Base-by-base conservation (phyloP, 2,888 invertebrate species). In the Dermolepida albohirtum region DNA sequence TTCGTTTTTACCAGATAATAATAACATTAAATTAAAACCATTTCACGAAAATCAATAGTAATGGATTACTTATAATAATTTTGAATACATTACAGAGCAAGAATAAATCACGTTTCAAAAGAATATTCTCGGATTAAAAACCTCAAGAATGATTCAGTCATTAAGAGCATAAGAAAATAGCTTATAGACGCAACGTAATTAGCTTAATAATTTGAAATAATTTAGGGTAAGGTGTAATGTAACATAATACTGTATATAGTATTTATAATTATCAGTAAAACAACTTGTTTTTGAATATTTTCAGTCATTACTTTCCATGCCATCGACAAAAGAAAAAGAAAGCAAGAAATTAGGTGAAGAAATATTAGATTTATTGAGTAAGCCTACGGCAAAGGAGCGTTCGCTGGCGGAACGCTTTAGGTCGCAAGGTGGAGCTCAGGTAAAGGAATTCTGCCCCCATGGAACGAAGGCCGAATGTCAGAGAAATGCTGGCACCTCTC, bases 371-470 rank as follows among this genome's bases (percentile, higher is more conserved):
- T 84, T 98, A 12, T 84, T 98, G 0, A 97, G 96, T 75, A 96
- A 96, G 81, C 97, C 97, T 7, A 97, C 97, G 0, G 97, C 97
- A 0, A 98, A 98, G 82, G 97, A 98, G 83, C 89, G 93, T 76
- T 96, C 95, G 0, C 84, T 98, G n/a, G 95, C 96, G 0, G 97
- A 98, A 83, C 90, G 96, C 76, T 98, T 98, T 82, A 91, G 95
- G 77, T 97, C 97, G 12, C 96, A 97, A 86, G 97, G 97, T 78
- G 97, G 92, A 1, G 93, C 93, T 0, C 93, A 94, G 81, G 92
- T 95, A 4, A 94, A 93, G 91, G 97, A 98, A 82, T 98, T 97
- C 84, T 98, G 98, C 82, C 95, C 96, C 0, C 95, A 96, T 83
- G 97, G 97, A 8, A 98, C 98, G 0, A 90, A 93, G 74, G 90